Conservation (phyloP, 1,140 invertebrate genomes). For the Gonatopus flavifemur region DNA sequence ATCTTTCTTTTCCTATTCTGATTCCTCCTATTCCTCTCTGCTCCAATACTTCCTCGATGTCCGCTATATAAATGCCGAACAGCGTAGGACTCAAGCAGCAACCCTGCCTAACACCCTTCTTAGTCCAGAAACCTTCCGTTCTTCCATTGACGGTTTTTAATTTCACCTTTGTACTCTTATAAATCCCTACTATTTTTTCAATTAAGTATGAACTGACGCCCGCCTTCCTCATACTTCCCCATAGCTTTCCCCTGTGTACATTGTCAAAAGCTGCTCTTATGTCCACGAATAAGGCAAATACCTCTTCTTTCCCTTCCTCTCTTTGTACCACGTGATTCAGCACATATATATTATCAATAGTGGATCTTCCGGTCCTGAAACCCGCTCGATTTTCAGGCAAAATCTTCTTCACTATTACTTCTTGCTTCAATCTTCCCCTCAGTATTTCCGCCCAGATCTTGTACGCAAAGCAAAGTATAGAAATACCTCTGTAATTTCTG, state of each 20-base stretch:
- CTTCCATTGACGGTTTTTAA: neutral
- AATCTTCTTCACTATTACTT: neutral
- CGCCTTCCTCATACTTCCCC: conserved; percentile 1
- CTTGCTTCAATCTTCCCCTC: conserved; percentile 3
- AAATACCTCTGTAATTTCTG: conserved; percentile 11
- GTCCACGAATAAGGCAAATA: conserved; percentile 10
- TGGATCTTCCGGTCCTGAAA: neutral
- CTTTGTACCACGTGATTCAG: conserved; percentile 8
- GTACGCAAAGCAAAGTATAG: neutral
- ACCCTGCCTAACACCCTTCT: conserved; percentile 3
- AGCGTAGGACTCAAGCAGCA: neutral
- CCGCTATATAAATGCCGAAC: conserved; percentile 4
- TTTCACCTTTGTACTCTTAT: conserved; percentile 4
- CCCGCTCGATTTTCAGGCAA: conserved; percentile 2
- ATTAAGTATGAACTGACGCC: neutral
- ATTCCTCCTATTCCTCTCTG: neutral
- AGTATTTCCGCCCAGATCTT: conserved; percentile 10
- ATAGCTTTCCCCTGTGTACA: conserved; percentile 8
- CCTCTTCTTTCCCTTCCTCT: neutral
- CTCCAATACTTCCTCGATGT: neutral
- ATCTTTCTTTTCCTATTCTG: no score
- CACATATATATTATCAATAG: conserved; percentile 13
- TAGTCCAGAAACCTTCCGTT: neutral
- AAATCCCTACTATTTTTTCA: conserved; percentile 2
- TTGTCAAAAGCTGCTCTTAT: conserved; percentile 13